Conservation (phyloP, 2,797 vertebrate species). For the Silurus aristotelis region DNA sequence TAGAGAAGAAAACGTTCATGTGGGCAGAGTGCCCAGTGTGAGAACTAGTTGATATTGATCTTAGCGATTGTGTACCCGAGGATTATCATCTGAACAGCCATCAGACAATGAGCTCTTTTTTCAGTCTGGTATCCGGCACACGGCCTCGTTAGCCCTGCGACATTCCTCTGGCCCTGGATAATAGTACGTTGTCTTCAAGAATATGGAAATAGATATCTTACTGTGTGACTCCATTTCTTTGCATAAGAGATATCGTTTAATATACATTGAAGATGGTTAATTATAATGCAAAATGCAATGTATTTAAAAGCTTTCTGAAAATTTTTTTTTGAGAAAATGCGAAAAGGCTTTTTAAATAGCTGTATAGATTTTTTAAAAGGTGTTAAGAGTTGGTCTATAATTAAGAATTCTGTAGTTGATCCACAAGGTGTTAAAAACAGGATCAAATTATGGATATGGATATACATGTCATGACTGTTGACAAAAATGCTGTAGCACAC, state of each 20-base stretch:
- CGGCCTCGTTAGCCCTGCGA: conserved; percentile 45
- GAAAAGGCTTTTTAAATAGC: not conserved
- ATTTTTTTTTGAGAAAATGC: no score
- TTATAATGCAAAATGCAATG: not conserved
- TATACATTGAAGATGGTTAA: not conserved
- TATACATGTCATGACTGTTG: conserved; percentile 34
- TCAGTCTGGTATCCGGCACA: conserved; percentile 53
- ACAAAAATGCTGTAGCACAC: conserved; percentile 24
- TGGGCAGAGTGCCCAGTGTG: conserved; percentile 57
- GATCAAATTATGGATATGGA: conserved; percentile 32
- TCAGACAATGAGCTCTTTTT: conserved; percentile 64
- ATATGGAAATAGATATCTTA: conserved; percentile 23
- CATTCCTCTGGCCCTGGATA: conserved; percentile 52
- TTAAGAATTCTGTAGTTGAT: conserved; percentile 41
- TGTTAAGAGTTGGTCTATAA: conserved; percentile 40
- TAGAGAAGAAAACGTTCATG: conserved; percentile 49
- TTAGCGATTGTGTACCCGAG: conserved; percentile 62
- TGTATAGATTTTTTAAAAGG: no score
- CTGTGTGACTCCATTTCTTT: conserved; percentile 27
- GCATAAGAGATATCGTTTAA: not conserved
- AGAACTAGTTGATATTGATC: conserved; percentile 63
- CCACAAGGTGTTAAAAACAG: conserved; percentile 35
- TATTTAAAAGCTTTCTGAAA: no score
- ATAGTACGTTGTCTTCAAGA: conserved; percentile 53
- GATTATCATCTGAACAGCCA: conserved; percentile 67